Base-by-base conservation (phyloP, 2,888 invertebrate species). In the Protonemura montana region DNA sequence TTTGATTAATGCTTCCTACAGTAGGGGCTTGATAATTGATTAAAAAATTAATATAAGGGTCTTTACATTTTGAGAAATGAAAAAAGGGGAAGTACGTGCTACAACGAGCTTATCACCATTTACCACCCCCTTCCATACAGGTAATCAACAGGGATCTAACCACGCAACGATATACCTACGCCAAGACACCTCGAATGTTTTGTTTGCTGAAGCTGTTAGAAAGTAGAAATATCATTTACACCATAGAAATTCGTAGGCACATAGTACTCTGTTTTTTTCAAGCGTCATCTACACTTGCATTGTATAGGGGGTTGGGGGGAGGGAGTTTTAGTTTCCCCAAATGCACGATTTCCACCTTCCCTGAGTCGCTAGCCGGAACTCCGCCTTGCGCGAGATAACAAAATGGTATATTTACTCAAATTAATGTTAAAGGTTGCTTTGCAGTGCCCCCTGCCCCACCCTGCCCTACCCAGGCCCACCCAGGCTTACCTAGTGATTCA, bases 301-400 rank as follows among this genome's bases (percentile, higher is more conserved):
- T 41, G 26, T 7, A 82, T 0, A 84, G 28, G 42, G 3, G 16
- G n/a, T n/a, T n/a, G n/a, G 35, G 35, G 35, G 35, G 35, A 6
- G 35, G 35, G 10, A 35, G 10, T 10, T 35, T 35, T 35, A 35
- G 35, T 35, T 59, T 59, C 82, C 83, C 35, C 27, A 80, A 28
- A 16, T 29, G 29, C 25, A n/a, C 85, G 80, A 28, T 28, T 81
- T 85, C 41, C 80, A 80, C 41, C 85, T 13, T 28, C 85, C 81
- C 80, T 41, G 16, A 28, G 16, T 29, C 76, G 28, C 59, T 76
- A n/a, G 85, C 85, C 27, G 80, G 77, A 35, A 86, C 86, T 78
- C 76, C 86, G 6, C 78, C 78, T 26, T 5, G 78, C 6, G 1
- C 41, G 41, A 28, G 30, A 13, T 10, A 25, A 82, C 35, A 26